phyloP scores from a whole-genome alignment of 2,888 invertebrate genomes.

The Drosophila gaucha region DNA sequence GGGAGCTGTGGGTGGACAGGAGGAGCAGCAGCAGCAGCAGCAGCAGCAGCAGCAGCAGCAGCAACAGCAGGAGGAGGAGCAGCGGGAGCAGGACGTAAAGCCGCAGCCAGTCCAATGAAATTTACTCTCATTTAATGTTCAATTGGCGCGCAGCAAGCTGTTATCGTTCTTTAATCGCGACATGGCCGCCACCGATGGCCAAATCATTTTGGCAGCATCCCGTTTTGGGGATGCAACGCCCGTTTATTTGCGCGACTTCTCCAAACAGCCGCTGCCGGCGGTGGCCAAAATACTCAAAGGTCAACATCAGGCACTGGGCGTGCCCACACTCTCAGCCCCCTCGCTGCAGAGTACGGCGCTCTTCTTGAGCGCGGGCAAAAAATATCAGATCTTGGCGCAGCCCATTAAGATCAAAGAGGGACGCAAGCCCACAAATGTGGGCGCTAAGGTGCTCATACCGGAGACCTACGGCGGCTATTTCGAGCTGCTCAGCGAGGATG shows the following conservation, averaged over 20 bases:
- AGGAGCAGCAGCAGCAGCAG: slow-evolving; percentile 4
- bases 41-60: background rate
- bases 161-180: slow-evolving; percentile 84
- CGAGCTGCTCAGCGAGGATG: slow-evolving; percentile 97
- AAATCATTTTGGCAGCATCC: slow-evolving; percentile 94
- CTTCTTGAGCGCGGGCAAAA: slow-evolving; percentile 93
- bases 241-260: slow-evolving; percentile 86
- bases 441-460: slow-evolving; percentile 94
- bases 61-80: slow-evolving; percentile 23
- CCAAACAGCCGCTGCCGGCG: slow-evolving; percentile 91
- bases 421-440: slow-evolving; percentile 90
- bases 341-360: slow-evolving; percentile 94
- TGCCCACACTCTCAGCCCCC: slow-evolving; percentile 94
- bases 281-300: slow-evolving; percentile 97
- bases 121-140: slow-evolving; percentile 84
- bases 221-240: slow-evolving; percentile 85
- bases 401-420: slow-evolving; percentile 96
- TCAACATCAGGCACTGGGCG: slow-evolving; percentile 95
- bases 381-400: slow-evolving; percentile 94
- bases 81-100: slow-evolving; percentile 28
- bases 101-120: slow-evolving; percentile 82
- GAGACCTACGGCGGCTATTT: slow-evolving; percentile 96
- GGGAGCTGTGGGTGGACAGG: slow-evolving; percentile 62
- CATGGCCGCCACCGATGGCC: slow-evolving; percentile 96
- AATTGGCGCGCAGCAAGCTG: slow-evolving; percentile 84